Base-by-base conservation (phyloP, 2,113 vertebrate genomes). In the Alouatta palliata region DNA sequence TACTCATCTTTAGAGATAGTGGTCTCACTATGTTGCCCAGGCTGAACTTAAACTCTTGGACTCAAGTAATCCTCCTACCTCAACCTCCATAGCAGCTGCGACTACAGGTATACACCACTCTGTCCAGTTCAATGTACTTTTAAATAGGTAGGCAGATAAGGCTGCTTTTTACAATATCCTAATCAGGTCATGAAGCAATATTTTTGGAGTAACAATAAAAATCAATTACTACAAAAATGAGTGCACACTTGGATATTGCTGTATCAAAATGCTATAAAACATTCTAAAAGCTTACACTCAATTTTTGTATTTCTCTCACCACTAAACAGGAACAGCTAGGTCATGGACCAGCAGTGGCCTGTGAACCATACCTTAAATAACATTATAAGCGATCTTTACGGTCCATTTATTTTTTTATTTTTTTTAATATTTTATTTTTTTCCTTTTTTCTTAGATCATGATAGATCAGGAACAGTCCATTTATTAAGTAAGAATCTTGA, bases 221-320 rank as follows among this genome's bases (percentile, higher is more conserved):
- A 90, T 54, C 71, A 90, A 64, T 85, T 90, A 93, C 3, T 14
- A 90, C 49, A 96, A 97, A 96, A 91, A 87, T 6, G 4, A 54
- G 73, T 32, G 66, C 17, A 93, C 19, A 54, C 10, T 77, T 90
- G 27, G 21, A 66, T 75, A 23, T 19, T 76, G 8, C 13, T 80
- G 16, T 86, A 20, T 47, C 56, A 94, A 66, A 75, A 8, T 81
- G 23, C 49, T 81, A 17, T 70, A 92, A 54, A 88, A 83, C 43
- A 83, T 87, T 91, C 75, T 96, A 91, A 96, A 94, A 92, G 35
- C 17, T 81, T 91, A 80, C 25, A 27, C 19, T 82, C 23, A 40
- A 32, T 79, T 80, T 45, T 75, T 90, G 3, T 82, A 73, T 61
- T 94, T 66, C n/a, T 61, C n/a, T 73, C 17, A 49, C 49, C 23